Evolutionary conservation across 2,888 invertebrate genomes (phyloP), one percentile per base, ranked within the genome.

Genomic region (Cryptocheilus praepositus): DNA sequence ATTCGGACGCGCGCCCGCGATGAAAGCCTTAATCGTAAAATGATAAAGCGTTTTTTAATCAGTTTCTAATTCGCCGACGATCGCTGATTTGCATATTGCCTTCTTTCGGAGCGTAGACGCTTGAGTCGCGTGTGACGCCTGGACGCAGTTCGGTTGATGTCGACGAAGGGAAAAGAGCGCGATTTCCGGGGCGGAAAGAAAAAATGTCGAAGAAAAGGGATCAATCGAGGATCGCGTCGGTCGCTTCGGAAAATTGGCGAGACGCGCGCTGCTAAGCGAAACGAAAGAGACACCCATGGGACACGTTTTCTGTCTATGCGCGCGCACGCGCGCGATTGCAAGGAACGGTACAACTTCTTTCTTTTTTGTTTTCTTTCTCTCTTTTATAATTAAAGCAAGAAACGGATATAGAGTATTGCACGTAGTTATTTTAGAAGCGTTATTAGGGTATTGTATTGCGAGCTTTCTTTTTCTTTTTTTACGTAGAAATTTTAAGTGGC

Each of bases 401-500:
- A 36, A 36, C 36, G 36, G 36, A 64, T 73, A 70, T 76, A 77
- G 70, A 73, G 67, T 71, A 64, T 72, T 66, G 74, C 77, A 80
- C 73, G 63, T 81, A 77, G 76, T 74, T 76, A 71, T 81, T 81
- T 81, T 81, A 81, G 76, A 71, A 72, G 66, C 71, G 64, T 78
- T 54, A 74, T 73, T 77, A 76, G 70, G 69, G 61, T 66, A 70
- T 67, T n/a, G 73, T 57, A 67, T 11, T 68, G 70, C 63, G 58
- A 59, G 55, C 57, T 64, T 61, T 70, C n/a, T n/a, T n/a, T n/a
- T n/a, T 70, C 19, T 21, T 53, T 22, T 78, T 74, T 79, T 80
- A 81, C 77, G 77, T 83, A 81, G 70, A 68, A 81, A 81, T 81
- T 83, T 83, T 83, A 83, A 83, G 77, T 81, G 72, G 71, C 71